Percentiles rank a stretch among this genome's conserved stretches.
Evolutionary conservation across 2,113 vertebrate genomes (phyloP).

Genomic region (zebrafish (Danio rerio)): DNA sequence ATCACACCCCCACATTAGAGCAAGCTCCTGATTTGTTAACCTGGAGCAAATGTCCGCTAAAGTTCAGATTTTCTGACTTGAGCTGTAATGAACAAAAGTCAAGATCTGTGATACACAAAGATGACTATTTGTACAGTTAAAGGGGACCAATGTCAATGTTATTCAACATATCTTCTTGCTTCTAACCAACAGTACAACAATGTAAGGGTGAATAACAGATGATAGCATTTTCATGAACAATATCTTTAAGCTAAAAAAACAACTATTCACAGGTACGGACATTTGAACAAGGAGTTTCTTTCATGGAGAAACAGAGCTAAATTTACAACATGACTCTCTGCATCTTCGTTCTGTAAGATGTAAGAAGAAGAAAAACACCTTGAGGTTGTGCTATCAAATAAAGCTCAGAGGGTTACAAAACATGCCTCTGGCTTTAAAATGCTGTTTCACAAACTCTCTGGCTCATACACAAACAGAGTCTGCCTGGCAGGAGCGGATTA

Average conservation of each 20-base stretch:
- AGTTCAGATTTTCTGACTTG: too few relatives aligned
- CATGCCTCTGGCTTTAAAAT: constrained; percentile 55
- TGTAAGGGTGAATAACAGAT: background rate
- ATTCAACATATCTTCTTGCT: background rate
- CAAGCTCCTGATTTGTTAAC: too few relatives aligned
- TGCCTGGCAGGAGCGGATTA: constrained; percentile 11
- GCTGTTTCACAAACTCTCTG: constrained; percentile 63
- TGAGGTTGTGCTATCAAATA: constrained; percentile 64
- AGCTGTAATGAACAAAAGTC: too few relatives aligned
- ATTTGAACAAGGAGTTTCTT: background rate
- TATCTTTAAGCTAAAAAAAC: background rate
- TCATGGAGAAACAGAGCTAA: background rate
- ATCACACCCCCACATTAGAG: too few relatives aligned
- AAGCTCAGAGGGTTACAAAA: constrained; percentile 59
- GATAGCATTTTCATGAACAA: background rate
- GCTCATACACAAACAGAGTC: constrained; percentile 53
- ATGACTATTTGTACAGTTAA: too few relatives aligned
- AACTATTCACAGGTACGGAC: background rate
- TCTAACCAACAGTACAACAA: background rate
- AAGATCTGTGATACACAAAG: too few relatives aligned
- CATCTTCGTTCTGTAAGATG: constrained; percentile 7
- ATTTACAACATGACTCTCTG: background rate
- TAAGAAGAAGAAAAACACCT: constrained; percentile 37
- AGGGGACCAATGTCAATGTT: background rate
- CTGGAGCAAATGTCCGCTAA: too few relatives aligned